Evolutionary conservation across 1,140 invertebrate genomes (phyloP), one percentile per base, ranked within the genome.

Genomic region (Nasonia longicornis): DNA sequence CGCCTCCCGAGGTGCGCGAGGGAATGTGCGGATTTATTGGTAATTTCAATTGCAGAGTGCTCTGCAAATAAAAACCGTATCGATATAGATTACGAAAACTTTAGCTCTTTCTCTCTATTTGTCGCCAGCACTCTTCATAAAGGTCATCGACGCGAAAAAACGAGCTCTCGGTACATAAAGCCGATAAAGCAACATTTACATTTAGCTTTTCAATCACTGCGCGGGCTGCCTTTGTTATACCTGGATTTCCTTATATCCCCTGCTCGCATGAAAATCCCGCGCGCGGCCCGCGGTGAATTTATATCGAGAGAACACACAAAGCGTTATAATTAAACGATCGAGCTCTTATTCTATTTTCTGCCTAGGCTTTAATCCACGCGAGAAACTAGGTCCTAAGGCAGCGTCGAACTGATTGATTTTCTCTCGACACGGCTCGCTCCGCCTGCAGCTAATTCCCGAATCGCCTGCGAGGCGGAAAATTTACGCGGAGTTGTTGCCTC

Each of bases 391-490:
- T 82, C 78, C 82, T 84, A 42, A 72, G 71, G 80, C 74, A 79
- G 79, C 63, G 2, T 63, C 73, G 79, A 87, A 88, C 87, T 87
- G 88, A 89, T 89, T 88, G 87, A 89, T 89, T 88, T 83, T 85
- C 83, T 84, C 84, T 84, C 85, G 85, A 84, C 84, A 86, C 85
- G 85, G 82, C 72, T 80, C 69, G 73, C 72, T 75, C 71, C 74
- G 31, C 78, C 35, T 22, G 48, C 71, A 4, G 83, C 82, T 86
- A 87, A 87, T 87, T 89, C 85, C 86, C 87, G 85, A 84, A 69
- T 79, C 35, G 58, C 45, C 31, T 63, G 22, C 64, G 42, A 80
- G 72, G 79, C 79, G 71, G 80, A 83, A 87, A 85, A 86, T 86
- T 84, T 84, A 84, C 82, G 45, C 16, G 79, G 83, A 79, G 83